Evolutionary conservation across 2,888 invertebrate genomes (phyloP).

Genomic region (Scrobipalpa atriplicella): DNA sequence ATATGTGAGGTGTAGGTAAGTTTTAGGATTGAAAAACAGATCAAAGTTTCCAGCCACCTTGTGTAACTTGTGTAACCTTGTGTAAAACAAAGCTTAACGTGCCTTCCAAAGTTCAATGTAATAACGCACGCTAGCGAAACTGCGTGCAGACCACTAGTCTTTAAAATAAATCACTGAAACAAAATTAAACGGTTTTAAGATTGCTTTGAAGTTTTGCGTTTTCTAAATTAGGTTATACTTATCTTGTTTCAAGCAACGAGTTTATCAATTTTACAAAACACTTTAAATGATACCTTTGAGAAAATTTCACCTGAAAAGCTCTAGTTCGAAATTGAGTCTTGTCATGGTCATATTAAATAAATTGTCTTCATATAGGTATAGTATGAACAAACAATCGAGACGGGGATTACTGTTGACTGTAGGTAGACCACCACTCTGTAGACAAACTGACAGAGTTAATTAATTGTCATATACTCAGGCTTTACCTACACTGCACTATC

Average conservation of each 20-base stretch:
- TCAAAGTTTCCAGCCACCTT: too few species aligned
- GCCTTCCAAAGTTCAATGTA: not conserved
- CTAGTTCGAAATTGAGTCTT: not conserved
- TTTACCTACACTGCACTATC: not conserved
- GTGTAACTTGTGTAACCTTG: too few species aligned
- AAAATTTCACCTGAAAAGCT: not conserved
- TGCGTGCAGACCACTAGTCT: not conserved
- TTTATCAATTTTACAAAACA: not conserved
- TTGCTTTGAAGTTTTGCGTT: not conserved
- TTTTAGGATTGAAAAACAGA: too few species aligned
- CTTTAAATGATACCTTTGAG: not conserved
- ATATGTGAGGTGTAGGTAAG: too few species aligned
- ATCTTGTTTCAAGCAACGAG: not conserved
- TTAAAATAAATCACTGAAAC: not conserved
- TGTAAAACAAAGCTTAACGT: too few species aligned
- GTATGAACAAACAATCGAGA: not conserved
- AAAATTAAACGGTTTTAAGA: not conserved
- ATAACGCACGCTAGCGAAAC: not conserved
- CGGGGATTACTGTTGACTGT: slow-evolving; percentile 8
- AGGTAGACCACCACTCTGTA: not conserved
- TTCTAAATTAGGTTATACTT: not conserved
- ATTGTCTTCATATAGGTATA: too few species aligned
- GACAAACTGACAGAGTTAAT: slow-evolving; percentile 11
- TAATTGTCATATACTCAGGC: not conserved
- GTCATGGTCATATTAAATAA: too few species aligned